Percentiles rank a stretch among this genome's conserved stretches.
Conservation (phyloP, 2,888 invertebrate genomes). For the Hermaeophaga mercurialis region DNA sequence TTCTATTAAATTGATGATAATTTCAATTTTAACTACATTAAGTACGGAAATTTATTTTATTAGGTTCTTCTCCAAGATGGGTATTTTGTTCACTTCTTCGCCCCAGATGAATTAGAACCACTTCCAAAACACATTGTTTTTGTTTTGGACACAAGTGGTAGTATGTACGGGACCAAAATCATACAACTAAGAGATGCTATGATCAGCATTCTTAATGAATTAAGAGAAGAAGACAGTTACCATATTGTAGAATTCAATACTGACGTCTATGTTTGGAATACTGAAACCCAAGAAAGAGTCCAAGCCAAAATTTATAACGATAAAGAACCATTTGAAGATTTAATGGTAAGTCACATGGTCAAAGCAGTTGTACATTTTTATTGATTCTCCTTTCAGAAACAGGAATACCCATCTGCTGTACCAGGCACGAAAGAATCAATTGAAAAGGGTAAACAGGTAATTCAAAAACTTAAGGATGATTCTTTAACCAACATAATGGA, state of each 20-base stretch:
- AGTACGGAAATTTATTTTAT: no score
- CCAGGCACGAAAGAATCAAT: slow-evolving; percentile 5
- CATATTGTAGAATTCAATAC: slow-evolving; percentile 32
- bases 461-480: slow-evolving; percentile 3
- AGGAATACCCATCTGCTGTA: slow-evolving; percentile 4
- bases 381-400: not conserved
- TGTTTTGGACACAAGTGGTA: slow-evolving; percentile 76
- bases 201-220: slow-evolving; percentile 63
- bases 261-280: slow-evolving; percentile 31
- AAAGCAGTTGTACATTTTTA: no score
- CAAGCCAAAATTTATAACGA: slow-evolving; percentile 43
- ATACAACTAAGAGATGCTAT: slow-evolving; percentile 69
- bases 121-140: slow-evolving; percentile 72
- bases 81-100: slow-evolving; percentile 78
- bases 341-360: slow-evolving; percentile 18
- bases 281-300: slow-evolving; percentile 51
- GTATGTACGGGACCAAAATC: slow-evolving; percentile 72
- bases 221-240: slow-evolving; percentile 26
- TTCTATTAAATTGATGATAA: no score
- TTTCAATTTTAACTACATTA: no score
- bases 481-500: slow-evolving; percentile 5
- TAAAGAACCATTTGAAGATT: slow-evolving; percentile 27
- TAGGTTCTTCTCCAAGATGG: slow-evolving; percentile 69
- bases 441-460: slow-evolving; percentile 12
- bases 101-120: slow-evolving; percentile 65